These are phyloP conservation scores for Carettochelys insculpta DNA, from an alignment of 2,113 vertebrate species.

Conservation along the genomic window DNA sequence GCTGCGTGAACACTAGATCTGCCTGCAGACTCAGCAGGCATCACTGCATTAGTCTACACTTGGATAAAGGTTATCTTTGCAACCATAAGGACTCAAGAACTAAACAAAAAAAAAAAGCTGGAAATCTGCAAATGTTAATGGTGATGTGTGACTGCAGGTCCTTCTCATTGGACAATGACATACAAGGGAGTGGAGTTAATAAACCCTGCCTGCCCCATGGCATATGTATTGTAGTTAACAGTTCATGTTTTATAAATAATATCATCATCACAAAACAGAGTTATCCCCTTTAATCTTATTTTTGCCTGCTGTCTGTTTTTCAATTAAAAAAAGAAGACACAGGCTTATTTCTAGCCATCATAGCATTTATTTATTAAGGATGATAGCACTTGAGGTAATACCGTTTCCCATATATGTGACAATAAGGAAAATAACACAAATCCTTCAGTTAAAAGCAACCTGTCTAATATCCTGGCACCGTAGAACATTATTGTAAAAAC, in stretches of 20 bases:
- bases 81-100: not conserved
- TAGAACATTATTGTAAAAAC: not conserved
- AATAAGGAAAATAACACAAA: constrained; percentile 24
- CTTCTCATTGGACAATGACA: not conserved
- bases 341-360: not conserved
- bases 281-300: not conserved
- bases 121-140: not conserved
- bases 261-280: not conserved
- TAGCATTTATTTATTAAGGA: not conserved
- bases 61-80: not conserved
- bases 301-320: not conserved
- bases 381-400: not conserved
- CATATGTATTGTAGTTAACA: not conserved
- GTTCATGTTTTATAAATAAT: not conserved
- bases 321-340: not conserved
- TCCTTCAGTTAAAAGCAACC: not conserved
- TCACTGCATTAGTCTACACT: not conserved
- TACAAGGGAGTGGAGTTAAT: not conserved
- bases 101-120: not conserved
- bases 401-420: constrained; percentile 1
- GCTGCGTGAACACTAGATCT: not conserved
- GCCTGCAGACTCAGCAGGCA: not conserved
- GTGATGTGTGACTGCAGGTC: not conserved
- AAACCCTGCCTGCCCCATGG: not conserved
- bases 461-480: not conserved